Conservation (phyloP, 2,113 vertebrate species). For the Entomyzon cyanotis region DNA sequence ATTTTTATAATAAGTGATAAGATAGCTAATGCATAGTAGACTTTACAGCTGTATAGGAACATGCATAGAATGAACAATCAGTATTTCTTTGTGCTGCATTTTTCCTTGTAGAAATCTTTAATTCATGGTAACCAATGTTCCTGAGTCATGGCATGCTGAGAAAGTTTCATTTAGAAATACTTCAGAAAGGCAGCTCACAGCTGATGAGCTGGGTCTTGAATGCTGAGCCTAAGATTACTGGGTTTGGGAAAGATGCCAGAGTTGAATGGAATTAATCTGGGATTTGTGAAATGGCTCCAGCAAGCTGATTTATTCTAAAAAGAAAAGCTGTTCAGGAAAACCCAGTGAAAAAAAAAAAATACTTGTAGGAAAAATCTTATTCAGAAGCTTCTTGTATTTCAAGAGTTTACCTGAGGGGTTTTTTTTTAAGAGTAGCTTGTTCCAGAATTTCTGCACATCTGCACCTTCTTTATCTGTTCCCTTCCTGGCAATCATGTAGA, state of each 20-base stretch:
- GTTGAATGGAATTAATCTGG: slow-evolving; percentile 58
- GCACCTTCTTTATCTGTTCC: background rate
- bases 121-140: background rate
- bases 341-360: background rate
- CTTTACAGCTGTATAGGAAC: background rate
- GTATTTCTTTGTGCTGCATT: background rate
- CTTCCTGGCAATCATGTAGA: background rate
- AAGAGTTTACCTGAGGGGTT: background rate
- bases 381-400: background rate
- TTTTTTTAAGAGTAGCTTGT: background rate
- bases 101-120: slow-evolving; percentile 6
- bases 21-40: background rate
- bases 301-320: slow-evolving; percentile 30
- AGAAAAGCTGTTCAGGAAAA: slow-evolving; percentile 35
- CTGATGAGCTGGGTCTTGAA: background rate
- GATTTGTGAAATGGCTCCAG: slow-evolving; percentile 53
- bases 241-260: slow-evolving; percentile 9
- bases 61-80: background rate
- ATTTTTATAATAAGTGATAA: background rate
- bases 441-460: background rate
- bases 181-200: background rate
- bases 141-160: background rate
- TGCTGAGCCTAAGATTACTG: slow-evolving; percentile 16
- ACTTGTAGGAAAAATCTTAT: background rate
- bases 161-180: background rate